Evolutionary conservation across 2,888 invertebrate species (phyloP).

Genomic region (Scaptomyza parva): DNA sequence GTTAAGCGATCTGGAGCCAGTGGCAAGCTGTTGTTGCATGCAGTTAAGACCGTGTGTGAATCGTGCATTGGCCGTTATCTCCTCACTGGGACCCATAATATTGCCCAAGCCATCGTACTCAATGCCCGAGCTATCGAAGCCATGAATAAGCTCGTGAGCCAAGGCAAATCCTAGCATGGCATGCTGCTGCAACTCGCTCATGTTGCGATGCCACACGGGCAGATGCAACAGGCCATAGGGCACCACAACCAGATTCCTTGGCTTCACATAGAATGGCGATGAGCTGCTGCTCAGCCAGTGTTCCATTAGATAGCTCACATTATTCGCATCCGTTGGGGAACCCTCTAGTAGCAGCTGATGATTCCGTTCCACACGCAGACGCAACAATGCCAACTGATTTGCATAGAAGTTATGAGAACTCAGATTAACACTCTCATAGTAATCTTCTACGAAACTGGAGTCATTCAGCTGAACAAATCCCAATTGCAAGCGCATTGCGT

Average conservation of each 20-base stretch:
- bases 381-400: conserved; percentile 78
- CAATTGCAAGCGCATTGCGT: conserved; percentile 76
- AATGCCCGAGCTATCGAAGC: conserved; percentile 81
- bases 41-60: conserved; percentile 75
- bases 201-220: conserved; percentile 76
- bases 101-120: conserved; percentile 81
- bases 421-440: conserved; percentile 68
- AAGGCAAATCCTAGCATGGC: conserved; percentile 79
- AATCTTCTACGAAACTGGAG: conserved; percentile 65
- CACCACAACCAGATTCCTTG: conserved; percentile 79
- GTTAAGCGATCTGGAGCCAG: conserved; percentile 74
- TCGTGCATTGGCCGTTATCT: conserved; percentile 73
- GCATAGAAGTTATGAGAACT: conserved; percentile 76
- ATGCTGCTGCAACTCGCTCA: conserved; percentile 72
- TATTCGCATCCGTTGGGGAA: conserved; percentile 35
- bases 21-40: conserved; percentile 79
- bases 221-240: conserved; percentile 79
- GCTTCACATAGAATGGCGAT: conserved; percentile 80
- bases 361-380: conserved; percentile 67
- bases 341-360: conserved; percentile 53
- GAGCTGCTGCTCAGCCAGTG: conserved; percentile 76
- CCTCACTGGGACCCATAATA: conserved; percentile 81
- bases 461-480: conserved; percentile 77
- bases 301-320: conserved; percentile 63
- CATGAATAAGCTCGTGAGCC: conserved; percentile 82